A percentile compares a stretch with the other conserved stretches of the same genome.
Conservation (phyloP, 37 sponge, comb jelly and placozoan species). For the Agelas oroides region DNA sequence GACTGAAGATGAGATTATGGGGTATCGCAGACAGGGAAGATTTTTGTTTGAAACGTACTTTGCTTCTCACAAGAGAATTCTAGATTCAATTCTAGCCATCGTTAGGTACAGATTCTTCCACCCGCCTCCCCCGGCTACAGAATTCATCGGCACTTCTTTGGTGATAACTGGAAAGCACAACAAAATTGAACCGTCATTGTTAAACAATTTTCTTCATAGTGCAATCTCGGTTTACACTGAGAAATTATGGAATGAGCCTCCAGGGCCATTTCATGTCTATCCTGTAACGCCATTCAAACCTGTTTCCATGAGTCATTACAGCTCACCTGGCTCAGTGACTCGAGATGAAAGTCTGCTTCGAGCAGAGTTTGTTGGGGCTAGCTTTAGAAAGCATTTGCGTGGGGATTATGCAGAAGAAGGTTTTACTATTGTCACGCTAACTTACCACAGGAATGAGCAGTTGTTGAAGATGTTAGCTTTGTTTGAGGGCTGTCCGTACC, state of each 20-base stretch:
- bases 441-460: conserved; percentile 61
- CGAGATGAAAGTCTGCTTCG: not conserved
- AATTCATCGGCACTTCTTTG: not conserved
- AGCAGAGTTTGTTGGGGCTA: not conserved
- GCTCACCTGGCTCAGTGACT: conserved; percentile 35
- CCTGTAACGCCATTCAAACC: conserved; percentile 9
- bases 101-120: not conserved
- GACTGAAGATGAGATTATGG: not conserved
- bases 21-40: not conserved
- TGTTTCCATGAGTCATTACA: too few relatives aligned
- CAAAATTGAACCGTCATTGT: not conserved
- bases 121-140: not conserved
- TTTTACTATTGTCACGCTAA: conserved; percentile 79
- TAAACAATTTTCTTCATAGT: conserved; percentile 58
- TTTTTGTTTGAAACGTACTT: not conserved
- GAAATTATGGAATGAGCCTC: conserved; percentile 44
- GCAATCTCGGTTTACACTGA: not conserved
- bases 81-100: not conserved
- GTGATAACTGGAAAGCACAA: not conserved
- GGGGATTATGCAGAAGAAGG: conserved; percentile 71
- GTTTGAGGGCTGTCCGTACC: conserved; percentile 34
- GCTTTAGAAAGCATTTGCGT: not conserved
- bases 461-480: conserved; percentile 29
- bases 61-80: not conserved
- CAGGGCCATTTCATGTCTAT: conserved; percentile 45